phyloP scores from a whole-genome alignment of 2,888 invertebrate species.

The Tetramorium bicarinatum region DNA sequence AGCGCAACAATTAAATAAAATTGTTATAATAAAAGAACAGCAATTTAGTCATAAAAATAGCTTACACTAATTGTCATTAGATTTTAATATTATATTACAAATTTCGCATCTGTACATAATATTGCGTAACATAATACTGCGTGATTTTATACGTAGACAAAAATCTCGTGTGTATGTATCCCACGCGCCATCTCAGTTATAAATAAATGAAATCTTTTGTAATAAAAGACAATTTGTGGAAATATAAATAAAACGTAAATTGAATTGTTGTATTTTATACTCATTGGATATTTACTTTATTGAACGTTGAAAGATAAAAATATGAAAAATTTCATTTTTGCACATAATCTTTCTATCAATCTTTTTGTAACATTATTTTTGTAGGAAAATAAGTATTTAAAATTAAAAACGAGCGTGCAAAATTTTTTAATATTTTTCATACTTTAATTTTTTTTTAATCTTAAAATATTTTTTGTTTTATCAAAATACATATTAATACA shows the following conservation, averaged over 20 bases:
- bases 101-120: slow-evolving; percentile 79
- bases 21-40: slow-evolving; percentile 63
- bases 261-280: slow-evolving; percentile 21
- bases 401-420: not conserved
- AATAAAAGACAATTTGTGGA: slow-evolving; percentile 62
- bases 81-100: slow-evolving; percentile 77
- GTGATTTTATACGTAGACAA: slow-evolving; percentile 76
- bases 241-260: slow-evolving; percentile 29
- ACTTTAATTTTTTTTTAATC: not conserved
- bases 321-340: not conserved
- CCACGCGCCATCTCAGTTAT: slow-evolving; percentile 81
- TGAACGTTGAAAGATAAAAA: not conserved
- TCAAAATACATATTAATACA: not conserved
- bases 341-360: not conserved
- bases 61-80: slow-evolving; percentile 75
- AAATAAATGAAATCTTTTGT: slow-evolving; percentile 78
- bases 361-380: not conserved
- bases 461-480: not conserved
- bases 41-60: slow-evolving; percentile 72
- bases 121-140: slow-evolving; percentile 78
- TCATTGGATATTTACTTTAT: not conserved
- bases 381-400: not conserved
- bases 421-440: not conserved
- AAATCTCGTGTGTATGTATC: slow-evolving; percentile 82
- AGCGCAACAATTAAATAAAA: slow-evolving; percentile 2